Base-by-base conservation (phyloP, 2,888 invertebrate genomes). In the Ornithoptera alexandrae region DNA sequence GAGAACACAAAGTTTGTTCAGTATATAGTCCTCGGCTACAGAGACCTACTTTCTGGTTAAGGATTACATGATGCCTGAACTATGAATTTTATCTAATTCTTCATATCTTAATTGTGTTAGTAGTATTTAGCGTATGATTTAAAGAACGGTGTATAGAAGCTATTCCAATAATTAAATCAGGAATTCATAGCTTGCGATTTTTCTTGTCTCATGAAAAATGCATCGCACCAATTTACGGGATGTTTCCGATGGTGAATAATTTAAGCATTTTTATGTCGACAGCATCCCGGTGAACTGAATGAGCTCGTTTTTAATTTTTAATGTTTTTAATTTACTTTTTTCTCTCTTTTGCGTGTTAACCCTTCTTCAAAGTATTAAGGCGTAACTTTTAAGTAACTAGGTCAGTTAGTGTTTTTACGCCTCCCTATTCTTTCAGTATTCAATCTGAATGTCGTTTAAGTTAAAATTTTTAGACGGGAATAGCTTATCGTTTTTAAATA, bases 131-230 rank as follows among this genome's bases (percentile, higher is more conserved):
- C n/a, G 50, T 77, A 65, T 79, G 57, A 64, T 78, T 77, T 77
- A 77, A 78, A 30, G n/a, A 58, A 17, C 30, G 78, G 78, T 74
- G 78, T 74, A 72, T 65, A 61, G 71, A 70, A 75, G 78, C 85
- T 83, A 87, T 89, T 84, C 82, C 83, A 83, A 86, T 90, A 91
- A 91, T 91, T 89, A 88, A 90, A 90, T 91, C 87, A 87, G 80
- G 83, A 82, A 89, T 89, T 90, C 88, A 86, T 87, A 84, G 81
- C 82, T 82, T 79, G 83, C 80, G 83, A 84, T 87, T 84, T 85
- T 80, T 77, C 65, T 69, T 68, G 74, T 73, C 85, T 92, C 90
- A 92, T 92, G 91, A 90, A 91, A 91, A 89, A 90, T 91, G 90
- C 90, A 92, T 82, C 83, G 78, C 77, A 76, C 82, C 89, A 91